Base-by-base conservation (phyloP, 2,888 invertebrate genomes). In the Patella depressa region DNA sequence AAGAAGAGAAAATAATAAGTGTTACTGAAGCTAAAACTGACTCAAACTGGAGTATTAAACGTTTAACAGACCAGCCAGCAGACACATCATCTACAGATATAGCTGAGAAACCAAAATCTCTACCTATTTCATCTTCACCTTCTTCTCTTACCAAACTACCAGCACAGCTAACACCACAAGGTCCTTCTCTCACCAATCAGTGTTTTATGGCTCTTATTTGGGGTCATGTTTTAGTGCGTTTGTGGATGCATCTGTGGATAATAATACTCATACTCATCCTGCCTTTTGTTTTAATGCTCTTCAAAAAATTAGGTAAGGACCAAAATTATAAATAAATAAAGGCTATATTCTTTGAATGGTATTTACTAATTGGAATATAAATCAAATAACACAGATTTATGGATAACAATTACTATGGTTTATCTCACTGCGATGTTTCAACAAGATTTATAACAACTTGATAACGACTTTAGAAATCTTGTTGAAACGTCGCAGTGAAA, bases 231-330 rank as follows among this genome's bases (percentile, higher is more conserved):
- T 94, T 95, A 75, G 96, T 97, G 92, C 93, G 97, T 54, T 93
- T 97, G 19, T 97, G 97, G 95, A 95, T 96, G 86, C 95, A 97
- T 88, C 94, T 95, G 75, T 96, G 97, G 95, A 92, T 96, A 78
- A 92, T 96, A 82, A 94, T 95, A 11, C 93, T 97, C 45, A 93
- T 96, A 15, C 80, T 90, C 75, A 93, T 95, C 1, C 93, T 97
- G 84, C 96, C 97, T 11, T 93, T 97, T 77, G 93, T 94, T 0
- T 94, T 96, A 84, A 95, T 95, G 90, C 72, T 88, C 14, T 87
- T 95, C 17, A 94, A 94, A 84, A 89, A 91, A 82, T 82, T 93
- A 24, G 92, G 93, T 90, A 45, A 45, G 45, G 9, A 45, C 9
- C 45, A 45, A 45, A 45, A 7, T 45, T 45, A 45, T 45, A 7